These are phyloP conservation scores for Saguinus midas DNA, from an alignment of 2,113 vertebrate species.

Conservation along the genomic window DNA sequence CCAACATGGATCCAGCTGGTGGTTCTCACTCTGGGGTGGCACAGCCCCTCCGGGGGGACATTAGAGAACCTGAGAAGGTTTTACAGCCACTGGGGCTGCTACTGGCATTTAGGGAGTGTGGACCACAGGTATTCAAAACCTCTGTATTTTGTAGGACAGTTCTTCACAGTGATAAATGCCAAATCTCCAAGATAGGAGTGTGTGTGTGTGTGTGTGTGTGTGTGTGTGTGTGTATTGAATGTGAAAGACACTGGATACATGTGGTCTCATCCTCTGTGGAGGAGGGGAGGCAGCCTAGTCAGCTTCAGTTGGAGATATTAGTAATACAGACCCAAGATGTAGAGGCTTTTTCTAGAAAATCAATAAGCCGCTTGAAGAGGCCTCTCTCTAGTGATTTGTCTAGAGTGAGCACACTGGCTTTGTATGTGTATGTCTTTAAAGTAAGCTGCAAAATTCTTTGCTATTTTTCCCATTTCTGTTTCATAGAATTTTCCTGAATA, in stretches of 20 bases:
- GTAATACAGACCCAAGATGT: not conserved
- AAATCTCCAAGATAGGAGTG: not conserved
- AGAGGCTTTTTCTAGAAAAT: constrained; percentile 2
- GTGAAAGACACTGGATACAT: not conserved
- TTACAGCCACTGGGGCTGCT: not conserved
- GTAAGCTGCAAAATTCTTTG: not conserved
- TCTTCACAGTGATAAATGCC: not conserved
- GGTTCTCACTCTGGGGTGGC: not conserved
- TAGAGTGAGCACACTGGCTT: not conserved
- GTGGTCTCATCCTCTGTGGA: not conserved
- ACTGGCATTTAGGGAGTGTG: not conserved
- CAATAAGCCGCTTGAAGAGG: not conserved
- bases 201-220: not conserved
- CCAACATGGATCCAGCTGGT: not conserved
- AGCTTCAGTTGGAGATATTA: not conserved
- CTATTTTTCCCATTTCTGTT: not conserved
- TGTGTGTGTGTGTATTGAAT: no score
- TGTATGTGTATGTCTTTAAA: not conserved
- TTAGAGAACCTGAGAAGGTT: not conserved
- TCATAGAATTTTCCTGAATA: not conserved
- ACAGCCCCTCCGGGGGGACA: no score
- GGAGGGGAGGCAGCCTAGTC: not conserved
- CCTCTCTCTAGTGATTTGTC: not conserved
- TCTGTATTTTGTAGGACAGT: not conserved
- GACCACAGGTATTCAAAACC: not conserved